Conservation (phyloP, 2,888 invertebrate genomes). For the Plagodis dolabraria region DNA sequence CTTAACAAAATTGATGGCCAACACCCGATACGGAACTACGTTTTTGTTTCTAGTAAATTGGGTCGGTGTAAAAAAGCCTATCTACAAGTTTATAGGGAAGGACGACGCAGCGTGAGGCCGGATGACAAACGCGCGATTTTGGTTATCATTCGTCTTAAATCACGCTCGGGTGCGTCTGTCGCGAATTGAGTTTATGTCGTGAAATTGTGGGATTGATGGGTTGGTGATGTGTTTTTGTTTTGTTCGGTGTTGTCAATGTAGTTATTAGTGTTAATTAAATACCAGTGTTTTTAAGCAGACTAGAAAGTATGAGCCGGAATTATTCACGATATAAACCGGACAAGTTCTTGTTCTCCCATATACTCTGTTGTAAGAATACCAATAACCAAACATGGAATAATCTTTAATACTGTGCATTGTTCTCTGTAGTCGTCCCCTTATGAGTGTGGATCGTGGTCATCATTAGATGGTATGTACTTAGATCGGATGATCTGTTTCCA, state of each 20-base stretch:
- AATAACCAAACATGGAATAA: too few species aligned
- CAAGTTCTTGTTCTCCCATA: too few species aligned
- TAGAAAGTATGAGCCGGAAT: too few species aligned
- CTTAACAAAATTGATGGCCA: slow-evolving; percentile 35
- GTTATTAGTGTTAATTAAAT: background rate
- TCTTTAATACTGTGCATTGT: too few species aligned
- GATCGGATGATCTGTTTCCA: too few species aligned
- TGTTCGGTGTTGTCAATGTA: background rate
- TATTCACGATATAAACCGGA: too few species aligned
- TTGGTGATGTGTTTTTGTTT: background rate
- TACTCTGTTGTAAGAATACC: too few species aligned
- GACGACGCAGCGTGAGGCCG: slow-evolving; percentile 9
- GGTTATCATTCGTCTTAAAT: slow-evolving; percentile 23
- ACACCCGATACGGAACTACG: slow-evolving; percentile 34
- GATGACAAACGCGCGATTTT: slow-evolving; percentile 5
- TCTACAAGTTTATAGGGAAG: slow-evolving; percentile 23
- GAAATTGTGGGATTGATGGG: slow-evolving; percentile 17
- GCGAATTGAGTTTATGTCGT: slow-evolving; percentile 18
- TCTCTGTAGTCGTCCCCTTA: too few species aligned
- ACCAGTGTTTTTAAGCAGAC: too few species aligned
- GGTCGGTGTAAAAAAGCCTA: slow-evolving; percentile 35
- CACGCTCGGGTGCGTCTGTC: slow-evolving; percentile 13
- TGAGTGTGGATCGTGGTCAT: too few species aligned
- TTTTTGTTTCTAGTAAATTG: slow-evolving; percentile 42
- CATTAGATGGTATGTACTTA: too few species aligned